A percentile compares a stretch with the other conserved stretches of the same genome.
These are phyloP conservation scores for Cephus cinctus DNA, from an alignment of 1,140 invertebrate species.

Conservation along the genomic window DNA sequence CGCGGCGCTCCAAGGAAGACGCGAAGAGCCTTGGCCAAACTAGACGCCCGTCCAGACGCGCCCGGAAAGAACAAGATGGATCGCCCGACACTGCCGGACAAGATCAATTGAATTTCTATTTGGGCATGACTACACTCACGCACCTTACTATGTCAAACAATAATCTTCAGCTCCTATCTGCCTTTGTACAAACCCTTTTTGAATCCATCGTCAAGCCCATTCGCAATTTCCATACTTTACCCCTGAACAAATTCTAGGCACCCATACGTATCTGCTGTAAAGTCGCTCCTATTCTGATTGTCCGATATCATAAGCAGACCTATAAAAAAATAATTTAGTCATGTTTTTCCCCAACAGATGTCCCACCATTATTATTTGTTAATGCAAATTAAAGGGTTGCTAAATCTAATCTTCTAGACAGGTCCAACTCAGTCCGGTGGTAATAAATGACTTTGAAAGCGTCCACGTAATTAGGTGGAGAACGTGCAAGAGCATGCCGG, in stretches of 20 bases:
- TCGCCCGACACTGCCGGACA: slow-evolving; percentile 53
- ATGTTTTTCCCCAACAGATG: no score
- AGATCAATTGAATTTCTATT: slow-evolving; percentile 61
- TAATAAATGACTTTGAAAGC: slow-evolving; percentile 35
- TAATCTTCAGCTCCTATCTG: no score
- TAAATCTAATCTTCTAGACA: slow-evolving; percentile 20
- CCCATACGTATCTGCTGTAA: no score
- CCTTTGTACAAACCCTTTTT: no score
- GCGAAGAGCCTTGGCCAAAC: slow-evolving; percentile 39
- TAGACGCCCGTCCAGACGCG: slow-evolving; percentile 42
- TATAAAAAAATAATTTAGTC: no score
- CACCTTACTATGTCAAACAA: no score
- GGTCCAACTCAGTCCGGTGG: slow-evolving; percentile 20
- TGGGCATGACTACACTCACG: slow-evolving; percentile 38
- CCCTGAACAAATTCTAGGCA: no score
- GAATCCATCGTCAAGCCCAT: no score
- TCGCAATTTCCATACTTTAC: no score
- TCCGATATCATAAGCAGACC: no score
- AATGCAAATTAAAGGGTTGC: slow-evolving; percentile 26
- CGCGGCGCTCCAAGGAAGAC: slow-evolving; percentile 26
- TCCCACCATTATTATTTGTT: no score
- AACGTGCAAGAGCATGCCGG: slow-evolving; percentile 20
- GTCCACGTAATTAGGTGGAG: slow-evolving; percentile 33
- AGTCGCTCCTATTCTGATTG: no score
- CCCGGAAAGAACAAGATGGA: slow-evolving; percentile 56